These are phyloP conservation scores for Cyclophora punctaria DNA, from an alignment of 2,888 invertebrate species.

Conservation along the genomic window DNA sequence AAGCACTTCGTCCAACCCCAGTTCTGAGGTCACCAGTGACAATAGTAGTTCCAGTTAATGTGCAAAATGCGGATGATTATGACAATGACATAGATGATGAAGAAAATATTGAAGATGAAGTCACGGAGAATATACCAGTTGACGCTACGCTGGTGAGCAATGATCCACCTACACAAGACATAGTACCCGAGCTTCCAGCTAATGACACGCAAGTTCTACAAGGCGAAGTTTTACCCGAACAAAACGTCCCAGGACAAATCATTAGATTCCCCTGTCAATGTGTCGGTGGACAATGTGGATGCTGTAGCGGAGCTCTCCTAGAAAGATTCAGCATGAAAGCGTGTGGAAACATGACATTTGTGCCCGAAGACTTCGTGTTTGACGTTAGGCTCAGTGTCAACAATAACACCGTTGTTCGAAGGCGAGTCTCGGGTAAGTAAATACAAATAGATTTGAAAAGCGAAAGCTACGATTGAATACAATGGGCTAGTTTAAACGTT, in stretches of 20 bases:
- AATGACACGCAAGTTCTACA: slow-evolving; percentile 19
- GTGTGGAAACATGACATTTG: slow-evolving; percentile 85
- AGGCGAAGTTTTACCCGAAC: slow-evolving; percentile 9
- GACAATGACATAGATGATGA: slow-evolving; percentile 28
- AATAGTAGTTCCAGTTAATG: slow-evolving; percentile 55
- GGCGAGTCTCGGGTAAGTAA: slow-evolving; percentile 81
- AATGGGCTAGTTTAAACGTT: too few relatives aligned
- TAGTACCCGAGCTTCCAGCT: slow-evolving; percentile 34
- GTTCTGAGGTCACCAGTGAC: slow-evolving; percentile 60
- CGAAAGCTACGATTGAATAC: neutral
- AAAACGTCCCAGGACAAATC: slow-evolving; percentile 60
- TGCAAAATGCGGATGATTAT: slow-evolving; percentile 42
- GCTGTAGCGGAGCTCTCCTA: slow-evolving; percentile 79
- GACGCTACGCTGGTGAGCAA: slow-evolving; percentile 20
- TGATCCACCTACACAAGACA: slow-evolving; percentile 24
- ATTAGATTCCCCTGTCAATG: slow-evolving; percentile 78
- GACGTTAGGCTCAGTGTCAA: slow-evolving; percentile 83
- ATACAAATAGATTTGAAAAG: neutral
- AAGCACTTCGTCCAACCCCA: slow-evolving; percentile 53
- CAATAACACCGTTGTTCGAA: slow-evolving; percentile 80
- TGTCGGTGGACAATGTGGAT: slow-evolving; percentile 77
- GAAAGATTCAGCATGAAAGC: slow-evolving; percentile 81
- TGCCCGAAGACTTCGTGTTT: slow-evolving; percentile 88
- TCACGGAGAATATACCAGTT: slow-evolving; percentile 23
- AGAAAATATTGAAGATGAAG: slow-evolving; percentile 25